phyloP scores from a whole-genome alignment of 1,140 invertebrate genomes.

The Drosophila bocqueti region DNA sequence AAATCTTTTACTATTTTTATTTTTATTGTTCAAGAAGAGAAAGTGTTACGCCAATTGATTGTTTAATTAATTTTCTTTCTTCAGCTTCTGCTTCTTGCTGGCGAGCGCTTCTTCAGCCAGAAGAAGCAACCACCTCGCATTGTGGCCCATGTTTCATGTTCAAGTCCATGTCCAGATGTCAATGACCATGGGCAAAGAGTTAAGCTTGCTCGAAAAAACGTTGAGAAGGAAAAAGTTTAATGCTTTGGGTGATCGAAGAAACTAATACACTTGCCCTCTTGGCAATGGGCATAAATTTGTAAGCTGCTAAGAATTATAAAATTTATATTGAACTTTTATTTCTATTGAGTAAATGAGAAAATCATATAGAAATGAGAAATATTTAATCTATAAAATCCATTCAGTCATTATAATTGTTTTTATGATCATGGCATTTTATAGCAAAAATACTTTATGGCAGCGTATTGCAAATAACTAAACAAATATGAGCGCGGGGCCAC shows the following conservation, averaged over 20 bases:
- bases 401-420: no score
- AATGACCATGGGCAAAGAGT: constrained; percentile 50
- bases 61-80: constrained; percentile 80
- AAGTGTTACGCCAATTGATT: constrained; percentile 83
- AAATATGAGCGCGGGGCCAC: constrained; percentile 37
- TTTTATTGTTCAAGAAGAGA: constrained; percentile 82
- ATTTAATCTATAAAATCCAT: background rate
- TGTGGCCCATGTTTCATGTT: constrained; percentile 13
- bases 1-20: constrained; percentile 63
- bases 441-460: background rate
- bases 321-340: no score
- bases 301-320: background rate
- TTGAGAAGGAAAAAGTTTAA: constrained; percentile 5
- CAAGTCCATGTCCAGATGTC: constrained; percentile 50
- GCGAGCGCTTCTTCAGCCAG: constrained; percentile 32
- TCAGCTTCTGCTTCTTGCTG: constrained; percentile 45
- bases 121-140: constrained; percentile 21
- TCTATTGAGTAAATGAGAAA: background rate
- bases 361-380: no score
- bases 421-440: background rate
- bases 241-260: constrained; percentile 1
- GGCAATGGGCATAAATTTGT: background rate
- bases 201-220: constrained; percentile 1
- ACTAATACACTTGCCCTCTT: constrained; percentile 6
- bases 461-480: constrained; percentile 51